These are phyloP conservation scores for Amblyraja radiata DNA, from an alignment of 2,797 vertebrate genomes.

Conservation along the genomic window DNA sequence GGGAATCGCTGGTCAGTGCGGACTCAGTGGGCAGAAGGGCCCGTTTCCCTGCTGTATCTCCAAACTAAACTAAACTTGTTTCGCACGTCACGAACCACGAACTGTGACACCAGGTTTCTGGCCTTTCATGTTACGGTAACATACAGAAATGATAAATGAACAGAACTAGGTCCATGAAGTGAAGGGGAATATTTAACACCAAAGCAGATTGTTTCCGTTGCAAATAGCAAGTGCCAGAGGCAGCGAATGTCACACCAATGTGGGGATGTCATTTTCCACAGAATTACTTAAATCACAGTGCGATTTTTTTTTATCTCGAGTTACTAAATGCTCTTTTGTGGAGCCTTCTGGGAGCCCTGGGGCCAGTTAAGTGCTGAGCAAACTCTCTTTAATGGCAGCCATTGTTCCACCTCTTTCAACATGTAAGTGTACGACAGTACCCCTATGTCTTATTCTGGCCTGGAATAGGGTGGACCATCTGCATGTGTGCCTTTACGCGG, in stretches of 20 bases:
- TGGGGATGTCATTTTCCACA: background rate
- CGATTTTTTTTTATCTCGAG: background rate
- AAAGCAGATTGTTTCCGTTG: background rate
- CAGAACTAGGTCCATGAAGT: background rate
- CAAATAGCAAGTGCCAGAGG: background rate
- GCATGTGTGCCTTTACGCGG: too few species aligned
- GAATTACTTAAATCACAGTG: background rate
- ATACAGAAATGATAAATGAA: background rate
- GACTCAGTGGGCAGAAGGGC: too few species aligned
- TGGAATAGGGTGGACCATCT: background rate
- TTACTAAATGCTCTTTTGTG: constrained; percentile 19
- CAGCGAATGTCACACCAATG: background rate
- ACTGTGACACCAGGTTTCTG: too few species aligned
- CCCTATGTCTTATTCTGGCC: background rate
- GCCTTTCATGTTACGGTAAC: too few species aligned
- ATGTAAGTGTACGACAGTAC: background rate
- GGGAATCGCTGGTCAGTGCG: too few species aligned
- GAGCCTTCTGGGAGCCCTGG: background rate
- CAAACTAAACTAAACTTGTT: too few species aligned
- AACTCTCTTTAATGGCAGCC: constrained; percentile 2
- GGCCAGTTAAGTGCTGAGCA: constrained; percentile 6
- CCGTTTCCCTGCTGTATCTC: too few species aligned
- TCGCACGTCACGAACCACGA: too few species aligned
- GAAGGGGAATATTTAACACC: background rate
- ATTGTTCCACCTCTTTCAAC: background rate